Base-by-base conservation (phyloP, 1,140 invertebrate species). In the Antheraea pernyi region DNA sequence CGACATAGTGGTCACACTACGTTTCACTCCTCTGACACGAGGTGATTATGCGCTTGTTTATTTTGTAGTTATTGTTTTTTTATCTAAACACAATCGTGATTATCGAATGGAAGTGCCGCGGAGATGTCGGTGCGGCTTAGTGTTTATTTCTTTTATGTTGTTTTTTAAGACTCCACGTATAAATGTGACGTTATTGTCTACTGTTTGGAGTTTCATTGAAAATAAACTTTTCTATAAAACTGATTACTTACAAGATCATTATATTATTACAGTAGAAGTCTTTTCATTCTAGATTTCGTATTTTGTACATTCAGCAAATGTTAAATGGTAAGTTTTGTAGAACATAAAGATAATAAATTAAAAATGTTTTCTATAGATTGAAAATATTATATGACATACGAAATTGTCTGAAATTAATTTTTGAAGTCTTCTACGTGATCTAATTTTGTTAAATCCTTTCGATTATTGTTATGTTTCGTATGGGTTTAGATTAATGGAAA, bases 31-130 rank as follows among this genome's bases (percentile, higher is more conserved):
- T 69, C 82, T 86, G 85, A 88, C 86, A 80, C 80, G 85, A 91
- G 83, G 84, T 91, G 88, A 90, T 91, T 91, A 91, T 78, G 83
- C 70, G 73, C 71, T 84, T 89, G 86, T 91, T 89, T 89, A 86
- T 90, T 88, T 88, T 89, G 83, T 91, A 90, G 84, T 89, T 89
- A 88, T 90, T 87, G 82, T 88, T 89, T 88, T 30, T 87, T 91
- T 90, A 91, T 91, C 88, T 85, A 87, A 91, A 90, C 89, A 91
- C 88, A 85, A 91, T 89, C 86, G 80, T 89, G 88, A 91, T 90
- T 91, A 91, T 86, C 81, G 82, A 77, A 75, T 76, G 74, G 71
- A 76, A 76, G 76, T 76, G 76, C 73, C 71, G 69, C 60, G 46
- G 68, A 53, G 46, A 75, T 75, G 83, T 81, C 81, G 76, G 81